Evolutionary conservation across 2,113 vertebrate species (phyloP).

Genomic region (Bos taurus): DNA sequence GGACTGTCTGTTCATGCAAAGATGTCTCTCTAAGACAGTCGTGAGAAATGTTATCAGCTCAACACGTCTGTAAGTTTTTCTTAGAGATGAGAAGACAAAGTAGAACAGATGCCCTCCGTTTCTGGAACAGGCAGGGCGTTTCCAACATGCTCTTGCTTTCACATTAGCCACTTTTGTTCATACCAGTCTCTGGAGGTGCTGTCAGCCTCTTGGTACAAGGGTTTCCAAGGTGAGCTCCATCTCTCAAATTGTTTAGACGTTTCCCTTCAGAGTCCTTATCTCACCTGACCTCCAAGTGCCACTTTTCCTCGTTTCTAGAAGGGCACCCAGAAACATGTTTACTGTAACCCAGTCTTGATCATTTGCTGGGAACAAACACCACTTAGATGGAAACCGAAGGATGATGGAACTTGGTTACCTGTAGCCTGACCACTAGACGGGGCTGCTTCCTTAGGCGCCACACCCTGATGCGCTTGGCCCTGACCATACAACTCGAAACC

Average conservation of each 20-base stretch:
- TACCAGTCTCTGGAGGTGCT: not conserved
- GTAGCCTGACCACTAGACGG: not conserved
- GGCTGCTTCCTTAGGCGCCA: not conserved
- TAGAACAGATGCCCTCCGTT: accelerated
- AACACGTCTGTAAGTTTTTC: not conserved
- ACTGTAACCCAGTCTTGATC: not conserved
- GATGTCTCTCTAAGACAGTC: not conserved
- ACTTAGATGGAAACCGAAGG: not conserved
- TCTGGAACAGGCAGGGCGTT: not conserved
- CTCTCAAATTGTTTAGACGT: not conserved
- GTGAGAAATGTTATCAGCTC: too few species aligned
- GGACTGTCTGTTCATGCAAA: not conserved
- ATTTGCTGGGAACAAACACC: not conserved
- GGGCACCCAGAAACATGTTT: not conserved
- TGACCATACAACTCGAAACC: too few species aligned
- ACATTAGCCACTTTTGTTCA: not conserved
- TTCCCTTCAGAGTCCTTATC: not conserved
- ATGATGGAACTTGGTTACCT: not conserved
- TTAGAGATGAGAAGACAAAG: not conserved
- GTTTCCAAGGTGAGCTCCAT: not conserved
- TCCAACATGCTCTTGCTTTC: accelerated
- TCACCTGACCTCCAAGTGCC: not conserved
- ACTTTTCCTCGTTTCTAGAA: not conserved
- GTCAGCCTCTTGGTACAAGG: not conserved
- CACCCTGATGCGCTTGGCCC: not conserved